Evolutionary conservation across 2,888 invertebrate species (phyloP), one percentile per base, ranked within the genome.

Genomic region (Choristoneura rosaceana): DNA sequence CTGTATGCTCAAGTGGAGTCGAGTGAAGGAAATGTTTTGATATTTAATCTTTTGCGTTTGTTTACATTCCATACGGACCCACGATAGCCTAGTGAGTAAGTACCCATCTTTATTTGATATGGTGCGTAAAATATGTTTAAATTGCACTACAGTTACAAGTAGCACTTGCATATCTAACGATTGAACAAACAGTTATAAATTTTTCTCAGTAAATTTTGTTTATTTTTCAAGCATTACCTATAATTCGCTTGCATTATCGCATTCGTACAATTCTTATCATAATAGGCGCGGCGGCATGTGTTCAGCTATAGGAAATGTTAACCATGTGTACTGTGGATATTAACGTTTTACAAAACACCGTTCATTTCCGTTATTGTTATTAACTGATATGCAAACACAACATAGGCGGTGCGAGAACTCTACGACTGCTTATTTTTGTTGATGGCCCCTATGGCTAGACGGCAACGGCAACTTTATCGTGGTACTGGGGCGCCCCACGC

Each of bases 1-100:
- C 82, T 78, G 71, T 79, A 70, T 75, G 74, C 78, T 82, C 79
- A 83, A 82, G 81, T 84, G 82, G 77, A 63, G 63, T 25, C 25
- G 2, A 68, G 41, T 61, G 63, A 66, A 68, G 59, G 52, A 64
- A 62, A 65, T 69, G 71, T 63, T 76, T 67, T 69, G 58, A 68
- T 68, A 60, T 64, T 63, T 41, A 47, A 58, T 59, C 64, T 15
- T 61, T 45, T 25, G 61, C 47, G 25, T 71, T 55, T 33, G 45
- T 52, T 61, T 34, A 43, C 38, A 45, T 47, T 12, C 33, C 12
- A 15, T 8, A 43, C 47, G 45, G 41, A 14, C 25, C n/a, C 9
- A 33, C 33, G n/a, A 47, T 8, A 47, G 14, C 43, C 34, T 63
- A 33, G 14, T 34, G 25, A 25, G 25, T 25, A 25, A 2, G 25